These are phyloP conservation scores for Atta cephalotes DNA, from an alignment of 1,140 invertebrate species.

Conservation along the genomic window DNA sequence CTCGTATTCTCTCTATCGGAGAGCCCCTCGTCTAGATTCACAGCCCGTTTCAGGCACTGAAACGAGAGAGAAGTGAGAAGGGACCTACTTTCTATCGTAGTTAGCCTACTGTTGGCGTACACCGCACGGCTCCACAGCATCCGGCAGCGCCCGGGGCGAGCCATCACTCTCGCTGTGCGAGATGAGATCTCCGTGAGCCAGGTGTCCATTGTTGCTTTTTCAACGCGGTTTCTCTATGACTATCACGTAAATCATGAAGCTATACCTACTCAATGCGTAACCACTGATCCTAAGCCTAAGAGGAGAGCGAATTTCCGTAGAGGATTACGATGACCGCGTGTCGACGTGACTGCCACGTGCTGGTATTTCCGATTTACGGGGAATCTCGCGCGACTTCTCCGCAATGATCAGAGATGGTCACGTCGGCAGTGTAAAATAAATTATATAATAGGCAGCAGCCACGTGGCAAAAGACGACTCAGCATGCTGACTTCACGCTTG, in stretches of 20 bases:
- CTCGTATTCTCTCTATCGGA: conserved; percentile 47
- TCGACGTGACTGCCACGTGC: conserved; percentile 66
- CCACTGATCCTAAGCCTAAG: conserved; percentile 12
- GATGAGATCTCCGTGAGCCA: conserved; percentile 35
- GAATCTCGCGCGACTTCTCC: conserved; percentile 20
- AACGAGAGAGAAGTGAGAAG: conserved; percentile 73
- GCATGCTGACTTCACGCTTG: conserved; percentile 28
- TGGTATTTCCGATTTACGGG: conserved; percentile 78
- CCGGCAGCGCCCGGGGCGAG: conserved; percentile 80
- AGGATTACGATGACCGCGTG: conserved; percentile 44
- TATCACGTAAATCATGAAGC: background rate
- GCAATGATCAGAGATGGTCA: conserved; percentile 54
- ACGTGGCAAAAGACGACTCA: conserved; percentile 66
- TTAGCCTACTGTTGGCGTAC: conserved; percentile 77
- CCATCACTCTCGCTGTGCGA: conserved; percentile 79
- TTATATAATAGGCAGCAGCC: conserved; percentile 64
- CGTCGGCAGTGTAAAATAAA: conserved; percentile 42
- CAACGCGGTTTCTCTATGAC: conserved; percentile 13
- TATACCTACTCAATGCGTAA: background rate
- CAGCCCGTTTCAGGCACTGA: conserved; percentile 56
- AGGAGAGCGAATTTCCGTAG: conserved; percentile 10
- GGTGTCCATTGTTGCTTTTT: conserved; percentile 41
- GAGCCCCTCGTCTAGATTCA: conserved; percentile 36
- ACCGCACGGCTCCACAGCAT: conserved; percentile 74
- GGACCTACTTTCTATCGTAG: conserved; percentile 83